Percentiles rank a stretch among this genome's conserved stretches.
These are phyloP conservation scores for Diadegma fenestrale DNA, from an alignment of 2,888 invertebrate species.

Conservation along the genomic window DNA sequence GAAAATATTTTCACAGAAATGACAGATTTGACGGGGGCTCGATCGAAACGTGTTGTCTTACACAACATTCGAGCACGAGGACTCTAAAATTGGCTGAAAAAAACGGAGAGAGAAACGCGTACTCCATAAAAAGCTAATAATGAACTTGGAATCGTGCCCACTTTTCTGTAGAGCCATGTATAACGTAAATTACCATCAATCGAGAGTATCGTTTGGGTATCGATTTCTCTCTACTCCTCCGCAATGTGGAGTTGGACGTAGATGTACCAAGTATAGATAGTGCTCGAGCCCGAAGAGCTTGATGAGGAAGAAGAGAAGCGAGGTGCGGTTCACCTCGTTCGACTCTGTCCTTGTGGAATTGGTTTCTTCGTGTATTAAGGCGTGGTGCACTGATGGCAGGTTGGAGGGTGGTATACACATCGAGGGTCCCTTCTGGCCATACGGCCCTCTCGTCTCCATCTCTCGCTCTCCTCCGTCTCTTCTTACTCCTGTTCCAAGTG, in stretches of 20 bases:
- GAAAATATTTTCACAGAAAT: background rate
- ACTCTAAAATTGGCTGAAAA: background rate
- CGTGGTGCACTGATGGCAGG: constrained; percentile 52
- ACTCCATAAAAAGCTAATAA: background rate
- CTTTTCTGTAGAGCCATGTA: background rate
- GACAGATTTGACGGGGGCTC: background rate
- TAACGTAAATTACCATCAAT: constrained; percentile 52
- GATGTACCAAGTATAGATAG: constrained; percentile 26
- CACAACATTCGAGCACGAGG: background rate
- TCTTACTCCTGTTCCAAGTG: constrained; percentile 33
- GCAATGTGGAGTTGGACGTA: constrained; percentile 41
- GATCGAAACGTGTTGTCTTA: background rate
- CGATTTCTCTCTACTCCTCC: constrained; percentile 58
- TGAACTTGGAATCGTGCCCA: background rate
- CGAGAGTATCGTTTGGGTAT: constrained; percentile 60
- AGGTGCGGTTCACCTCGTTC: constrained; percentile 67
- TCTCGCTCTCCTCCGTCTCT: constrained; percentile 16
- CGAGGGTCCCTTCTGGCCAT: constrained; percentile 77
- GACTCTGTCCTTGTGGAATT: constrained; percentile 74
- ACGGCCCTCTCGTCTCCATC: constrained; percentile 22
- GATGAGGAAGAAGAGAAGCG: constrained; percentile 40
- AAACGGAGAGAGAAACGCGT: background rate
- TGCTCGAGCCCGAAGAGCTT: constrained; percentile 35
- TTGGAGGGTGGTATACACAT: constrained; percentile 52
- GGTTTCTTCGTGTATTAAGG: constrained; percentile 80